Base-by-base conservation (phyloP, 1,140 invertebrate species). In the Drosophila bocki region DNA sequence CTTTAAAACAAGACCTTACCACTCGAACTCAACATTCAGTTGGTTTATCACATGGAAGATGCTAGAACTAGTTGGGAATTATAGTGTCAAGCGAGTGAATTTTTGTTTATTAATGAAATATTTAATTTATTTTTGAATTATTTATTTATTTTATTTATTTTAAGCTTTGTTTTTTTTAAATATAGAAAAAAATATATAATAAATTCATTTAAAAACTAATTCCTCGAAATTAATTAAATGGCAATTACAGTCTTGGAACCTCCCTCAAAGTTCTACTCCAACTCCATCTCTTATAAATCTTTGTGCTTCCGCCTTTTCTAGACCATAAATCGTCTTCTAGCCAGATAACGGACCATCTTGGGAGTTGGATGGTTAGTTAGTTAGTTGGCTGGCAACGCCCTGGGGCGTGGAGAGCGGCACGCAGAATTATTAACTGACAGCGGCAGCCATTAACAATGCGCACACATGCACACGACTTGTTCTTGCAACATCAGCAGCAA, bases 351-450 rank as follows among this genome's bases (percentile, higher is more conserved):
- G 67, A 29, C 51, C 32, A 64, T 78, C 60, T 78, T 53, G 50
- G 60, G 19, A 57, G 54, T 56, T 74, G 60, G 54, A 35, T 67
- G 60, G 65, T 53, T 79, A 71, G 65, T 60, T 64, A 61, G 62
- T 57, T 50, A 63, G 51, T 42, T 76, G 53, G 59, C 45, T 72
- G 65, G 67, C 68, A 61, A 53, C 56, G 60, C 81, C 62, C 64
- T 63, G 54, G 41, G 71, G 76, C 81, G 67, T 79, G 59, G 50
- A 70, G 58, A 61, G 33, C 76, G 72, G 65, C 80, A 71, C 53
- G 76, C 71, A 83, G 75, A 80, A 74, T 80, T 71, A 84, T 84
- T 74, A 71, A 62, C 81, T 80, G 67, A 69, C 62, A 78, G 29
- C 26, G 56, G 62, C 56, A 33, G 62, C 39, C 48, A 48, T 60